Percentiles rank a stretch among this genome's conserved stretches.
Evolutionary conservation across 1,140 invertebrate genomes (phyloP).

Genomic region (Metopolophium dirhodum): DNA sequence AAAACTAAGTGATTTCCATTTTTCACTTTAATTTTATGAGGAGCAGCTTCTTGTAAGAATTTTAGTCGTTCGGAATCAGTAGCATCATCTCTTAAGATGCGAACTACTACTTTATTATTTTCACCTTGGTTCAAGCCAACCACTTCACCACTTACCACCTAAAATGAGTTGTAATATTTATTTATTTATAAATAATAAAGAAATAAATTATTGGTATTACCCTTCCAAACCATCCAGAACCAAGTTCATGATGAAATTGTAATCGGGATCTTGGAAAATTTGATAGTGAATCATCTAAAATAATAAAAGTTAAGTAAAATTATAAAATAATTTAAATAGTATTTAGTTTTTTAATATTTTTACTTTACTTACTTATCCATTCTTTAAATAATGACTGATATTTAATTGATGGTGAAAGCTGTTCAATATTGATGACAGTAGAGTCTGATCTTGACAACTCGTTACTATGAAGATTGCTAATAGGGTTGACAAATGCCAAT

Average conservation of each 20-base stretch:
- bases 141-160: constrained; percentile 78
- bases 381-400: constrained; percentile 55
- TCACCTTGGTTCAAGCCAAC: constrained; percentile 63
- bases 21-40: constrained; percentile 67
- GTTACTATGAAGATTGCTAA: constrained; percentile 46
- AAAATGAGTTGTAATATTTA: background rate
- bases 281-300: constrained; percentile 47
- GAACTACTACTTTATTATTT: constrained; percentile 68
- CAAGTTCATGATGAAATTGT: constrained; percentile 83
- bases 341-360: background rate
- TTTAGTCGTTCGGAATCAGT: constrained; percentile 71
- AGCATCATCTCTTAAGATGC: constrained; percentile 77
- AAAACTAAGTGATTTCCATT: constrained; percentile 71
- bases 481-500: constrained; percentile 51
- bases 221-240: constrained; percentile 86
- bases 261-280: constrained; percentile 80
- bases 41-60: constrained; percentile 75
- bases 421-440: constrained; percentile 54
- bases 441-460: constrained; percentile 35
- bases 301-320: background rate
- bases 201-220: constrained; percentile 64
- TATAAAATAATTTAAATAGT: background rate
- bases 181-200: background rate
- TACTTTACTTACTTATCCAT: constrained; percentile 33
- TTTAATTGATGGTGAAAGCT: constrained; percentile 51